Percentiles rank a stretch among this genome's conserved stretches.
phyloP scores from a whole-genome alignment of 2,888 invertebrate species.

The Pollenia angustigena region DNA sequence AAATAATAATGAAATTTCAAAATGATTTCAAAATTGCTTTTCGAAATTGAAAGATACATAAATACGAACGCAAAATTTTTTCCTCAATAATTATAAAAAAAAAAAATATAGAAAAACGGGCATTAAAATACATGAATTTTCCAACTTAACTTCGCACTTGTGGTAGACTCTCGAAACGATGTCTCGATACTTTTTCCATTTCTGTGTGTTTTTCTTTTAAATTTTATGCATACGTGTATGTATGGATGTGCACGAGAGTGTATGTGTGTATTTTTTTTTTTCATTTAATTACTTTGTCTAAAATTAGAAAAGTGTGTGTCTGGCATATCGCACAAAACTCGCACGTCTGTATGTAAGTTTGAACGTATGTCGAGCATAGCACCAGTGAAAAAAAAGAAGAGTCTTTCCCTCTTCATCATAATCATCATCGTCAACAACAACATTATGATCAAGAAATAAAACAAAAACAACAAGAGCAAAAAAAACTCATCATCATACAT shows the following conservation, averaged over 20 bases:
- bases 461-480: constrained; percentile 23
- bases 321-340: constrained; percentile 80
- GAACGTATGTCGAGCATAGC: constrained; percentile 69
- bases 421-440: constrained; percentile 38
- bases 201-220: constrained; percentile 58
- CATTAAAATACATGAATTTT: constrained; percentile 71
- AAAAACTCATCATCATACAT: constrained; percentile 50
- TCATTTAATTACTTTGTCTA: constrained; percentile 84
- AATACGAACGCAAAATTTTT: constrained; percentile 53
- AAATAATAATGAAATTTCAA: constrained; percentile 60
- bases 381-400: constrained; percentile 52
- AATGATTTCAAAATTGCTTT: constrained; percentile 73
- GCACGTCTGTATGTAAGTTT: constrained; percentile 53
- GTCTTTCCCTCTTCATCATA: constrained; percentile 66
- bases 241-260: neutral
- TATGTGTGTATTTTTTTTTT: constrained; percentile 53
- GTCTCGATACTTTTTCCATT: constrained; percentile 64
- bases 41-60: constrained; percentile 72
- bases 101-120: constrained; percentile 65
- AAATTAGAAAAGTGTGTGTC: constrained; percentile 84
- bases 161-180: constrained; percentile 63
- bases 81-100: constrained; percentile 42
- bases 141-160: constrained; percentile 71
- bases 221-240: constrained; percentile 48
- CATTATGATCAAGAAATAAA: constrained; percentile 51